phyloP scores from a whole-genome alignment of 2,888 invertebrate species.

The Amblyteles armatorius region DNA sequence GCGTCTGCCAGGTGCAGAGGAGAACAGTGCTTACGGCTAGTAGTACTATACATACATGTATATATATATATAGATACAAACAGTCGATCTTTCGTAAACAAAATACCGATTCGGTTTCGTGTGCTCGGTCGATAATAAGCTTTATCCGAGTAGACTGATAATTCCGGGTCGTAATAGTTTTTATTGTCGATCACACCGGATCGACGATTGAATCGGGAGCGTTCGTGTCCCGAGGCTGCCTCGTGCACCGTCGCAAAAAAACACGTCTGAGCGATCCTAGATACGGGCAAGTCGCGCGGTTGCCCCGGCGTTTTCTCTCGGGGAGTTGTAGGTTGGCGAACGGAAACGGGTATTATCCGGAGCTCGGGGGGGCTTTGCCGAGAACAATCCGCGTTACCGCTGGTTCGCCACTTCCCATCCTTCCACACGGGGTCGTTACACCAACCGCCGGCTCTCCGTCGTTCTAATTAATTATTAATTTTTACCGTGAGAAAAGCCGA shows the following conservation, averaged over 20 bases:
- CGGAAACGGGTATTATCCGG: constrained; percentile 60
- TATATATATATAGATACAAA: not conserved
- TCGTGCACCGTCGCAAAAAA: not conserved
- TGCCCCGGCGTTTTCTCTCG: constrained; percentile 48
- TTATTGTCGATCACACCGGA: not conserved
- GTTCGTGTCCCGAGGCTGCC: too few species aligned
- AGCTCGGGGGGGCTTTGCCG: constrained; percentile 33
- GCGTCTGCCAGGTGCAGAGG: too few species aligned
- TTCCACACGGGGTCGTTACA: constrained; percentile 63
- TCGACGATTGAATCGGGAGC: constrained; percentile 16
- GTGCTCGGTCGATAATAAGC: constrained; percentile 9
- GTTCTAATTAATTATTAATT: constrained; percentile 73
- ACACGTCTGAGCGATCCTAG: constrained; percentile 44
- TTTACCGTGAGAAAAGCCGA: constrained; percentile 79
- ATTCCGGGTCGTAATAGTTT: constrained; percentile 10
- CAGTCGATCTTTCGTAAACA: not conserved
- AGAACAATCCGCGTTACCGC: constrained; percentile 45
- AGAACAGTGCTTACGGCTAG: too few species aligned
- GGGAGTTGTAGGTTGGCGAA: constrained; percentile 52
- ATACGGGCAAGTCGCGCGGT: constrained; percentile 26
- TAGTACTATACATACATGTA: too few species aligned
- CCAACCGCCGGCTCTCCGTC: constrained; percentile 57
- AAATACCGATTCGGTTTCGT: not conserved
- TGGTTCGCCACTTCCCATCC: constrained; percentile 37
- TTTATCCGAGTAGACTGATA: not conserved